Base-by-base conservation (phyloP, 2,888 invertebrate genomes). In the Tolmerus cingulatus region DNA sequence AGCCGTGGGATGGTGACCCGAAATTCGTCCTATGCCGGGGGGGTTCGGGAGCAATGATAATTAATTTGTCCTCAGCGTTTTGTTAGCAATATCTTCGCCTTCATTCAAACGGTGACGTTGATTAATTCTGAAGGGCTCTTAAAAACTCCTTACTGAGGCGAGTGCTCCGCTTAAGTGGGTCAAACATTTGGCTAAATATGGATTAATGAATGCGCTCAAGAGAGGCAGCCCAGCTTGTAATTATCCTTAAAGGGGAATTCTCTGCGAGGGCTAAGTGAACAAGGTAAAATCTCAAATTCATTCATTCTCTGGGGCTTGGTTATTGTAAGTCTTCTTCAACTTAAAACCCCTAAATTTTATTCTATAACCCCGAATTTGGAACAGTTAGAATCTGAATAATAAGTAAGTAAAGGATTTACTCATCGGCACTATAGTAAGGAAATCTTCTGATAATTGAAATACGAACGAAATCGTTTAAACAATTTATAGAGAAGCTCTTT, bases 41-140 rank as follows among this genome's bases (percentile, higher is more conserved):
- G 34, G 74, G 74, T 8, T 30, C 23, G 27, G 37, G 8, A n/a
- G 37, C 37, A 19, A 76, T 76, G 76, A 76, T 76, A 76, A 76
- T 76, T 76, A 76, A 76, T 76, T 76, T 76, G 76, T 76, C 76
- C 37, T 76, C 37, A 37, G 16, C 37, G 34, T 37, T 76, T 76
- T 76, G 34, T 76, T 37, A 76, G 34, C 34, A 76, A 76, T 76
- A 76, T 76, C 76, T 37, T 76, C 76, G n/a, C 16, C 76, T 76
- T 76, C 76, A 76, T 76, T 76, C 76, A 76, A 34, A 76, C 76
- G n/a, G 34, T 76, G 76, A 76, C 76, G 37, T 76, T 76, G 76
- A 76, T 76, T 76, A 76, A 76, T 76, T 37, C 37, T 76, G 76
- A 37, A 76, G 37, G 34, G 76, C 76, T 34, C 37, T 76, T 76